Evolutionary conservation across 2,113 vertebrate genomes (phyloP).

Genomic region (Cyprinodon brontotheroides): DNA sequence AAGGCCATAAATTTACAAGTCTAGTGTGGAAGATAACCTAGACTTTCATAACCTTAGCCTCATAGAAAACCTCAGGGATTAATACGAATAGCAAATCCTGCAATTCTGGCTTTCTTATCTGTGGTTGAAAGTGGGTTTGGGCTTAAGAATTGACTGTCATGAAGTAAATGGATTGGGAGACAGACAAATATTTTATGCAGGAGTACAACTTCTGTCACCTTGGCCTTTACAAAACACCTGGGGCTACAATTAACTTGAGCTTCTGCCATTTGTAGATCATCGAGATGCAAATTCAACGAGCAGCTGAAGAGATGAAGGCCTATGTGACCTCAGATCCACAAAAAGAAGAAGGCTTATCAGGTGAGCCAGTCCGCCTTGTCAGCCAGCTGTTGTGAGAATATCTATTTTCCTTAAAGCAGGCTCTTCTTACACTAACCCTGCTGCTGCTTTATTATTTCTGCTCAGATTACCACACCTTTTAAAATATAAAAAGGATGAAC

Average conservation of each 20-base stretch:
- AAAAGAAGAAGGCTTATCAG: no score
- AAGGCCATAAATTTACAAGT: no score
- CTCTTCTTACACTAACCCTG: constrained; percentile 34
- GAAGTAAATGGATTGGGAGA: no score
- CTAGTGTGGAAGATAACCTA: no score
- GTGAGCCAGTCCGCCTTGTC: constrained; percentile 69
- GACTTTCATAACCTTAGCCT: no score
- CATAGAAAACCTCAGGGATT: no score
- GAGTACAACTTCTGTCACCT: no score
- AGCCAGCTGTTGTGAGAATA: constrained; percentile 30
- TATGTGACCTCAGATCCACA: constrained; percentile 89
- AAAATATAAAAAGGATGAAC: neutral
- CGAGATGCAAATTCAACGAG: constrained; percentile 87
- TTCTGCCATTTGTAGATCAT: constrained; percentile 78
- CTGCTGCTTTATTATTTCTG: constrained; percentile 10
- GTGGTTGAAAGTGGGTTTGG: no score
- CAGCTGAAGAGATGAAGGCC: constrained; percentile 88
- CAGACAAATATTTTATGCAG: no score
- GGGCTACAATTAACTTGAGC: constrained; percentile 5
- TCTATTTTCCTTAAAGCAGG: constrained; percentile 4
- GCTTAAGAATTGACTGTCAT: no score
- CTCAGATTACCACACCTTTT: constrained; percentile 5
- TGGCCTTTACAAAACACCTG: constrained; percentile 1
- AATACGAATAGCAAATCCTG: no score
- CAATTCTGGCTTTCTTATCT: no score